A percentile compares a stretch with the other conserved stretches of the same genome.
Evolutionary conservation across 2,113 vertebrate species (phyloP).

Genomic region (Tinamus guttatus): DNA sequence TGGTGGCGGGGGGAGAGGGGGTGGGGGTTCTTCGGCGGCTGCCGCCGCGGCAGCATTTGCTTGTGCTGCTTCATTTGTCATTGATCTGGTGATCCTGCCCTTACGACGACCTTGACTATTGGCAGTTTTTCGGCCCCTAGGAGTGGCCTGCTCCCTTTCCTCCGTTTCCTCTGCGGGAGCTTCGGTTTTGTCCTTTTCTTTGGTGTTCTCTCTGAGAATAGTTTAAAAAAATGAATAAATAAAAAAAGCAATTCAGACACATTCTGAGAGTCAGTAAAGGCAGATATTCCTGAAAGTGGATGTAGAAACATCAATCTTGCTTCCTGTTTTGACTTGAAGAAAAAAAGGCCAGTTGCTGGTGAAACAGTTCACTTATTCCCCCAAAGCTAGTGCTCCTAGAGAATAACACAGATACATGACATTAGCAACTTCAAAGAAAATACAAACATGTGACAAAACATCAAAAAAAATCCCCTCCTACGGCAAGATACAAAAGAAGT

Average conservation of each 20-base stretch:
- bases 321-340: not conserved
- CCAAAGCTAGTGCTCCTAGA: not conserved
- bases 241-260: not conserved
- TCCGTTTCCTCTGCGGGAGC: constrained; percentile 89
- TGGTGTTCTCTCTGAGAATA: constrained; percentile 88
- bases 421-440: not conserved
- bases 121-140: constrained; percentile 95
- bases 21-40: constrained; percentile 85
- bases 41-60: constrained; percentile 84
- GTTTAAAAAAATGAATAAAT: not conserved
- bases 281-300: not conserved
- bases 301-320: not conserved
- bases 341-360: not conserved
- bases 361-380: not conserved
- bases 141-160: constrained; percentile 91
- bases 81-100: constrained; percentile 96
- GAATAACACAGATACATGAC: not conserved
- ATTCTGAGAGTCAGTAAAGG: not conserved
- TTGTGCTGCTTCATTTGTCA: constrained; percentile 95
- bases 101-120: constrained; percentile 97
- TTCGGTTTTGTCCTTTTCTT: constrained; percentile 97
- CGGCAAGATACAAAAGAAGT: not conserved
- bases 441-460: not conserved
- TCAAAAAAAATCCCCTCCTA: not conserved
- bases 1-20: constrained; percentile 81